A percentile compares a stretch with the other conserved stretches of the same genome.
These are phyloP conservation scores for Clangula hyemalis DNA, from an alignment of 2,797 vertebrate genomes.

Conservation along the genomic window DNA sequence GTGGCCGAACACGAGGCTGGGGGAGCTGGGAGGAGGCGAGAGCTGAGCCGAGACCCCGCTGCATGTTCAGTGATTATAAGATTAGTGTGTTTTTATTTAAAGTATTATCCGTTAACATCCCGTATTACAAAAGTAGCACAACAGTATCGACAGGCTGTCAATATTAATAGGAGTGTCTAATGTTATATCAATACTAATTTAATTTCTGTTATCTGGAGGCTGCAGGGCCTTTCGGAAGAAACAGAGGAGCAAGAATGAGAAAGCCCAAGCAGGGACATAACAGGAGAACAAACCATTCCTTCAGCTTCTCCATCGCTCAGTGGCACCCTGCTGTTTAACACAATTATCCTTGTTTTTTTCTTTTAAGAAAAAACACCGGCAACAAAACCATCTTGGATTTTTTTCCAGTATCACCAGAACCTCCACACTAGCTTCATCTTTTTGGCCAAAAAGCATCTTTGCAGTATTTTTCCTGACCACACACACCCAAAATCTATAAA, in stretches of 20 bases:
- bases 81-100: constrained; percentile 73
- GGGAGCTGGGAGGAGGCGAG: not conserved
- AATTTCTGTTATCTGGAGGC: constrained; percentile 73
- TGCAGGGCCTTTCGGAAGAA: constrained; percentile 65
- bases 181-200: constrained; percentile 77
- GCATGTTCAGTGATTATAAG: constrained; percentile 48
- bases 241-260: constrained; percentile 53
- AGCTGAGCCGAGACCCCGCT: not conserved
- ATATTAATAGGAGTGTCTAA: constrained; percentile 78
- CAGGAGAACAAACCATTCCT: constrained; percentile 35
- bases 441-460: not conserved
- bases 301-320: constrained; percentile 27
- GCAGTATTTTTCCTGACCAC: not conserved
- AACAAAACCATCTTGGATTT: not conserved
- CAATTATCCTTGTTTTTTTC: not conserved
- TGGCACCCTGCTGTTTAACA: constrained; percentile 20
- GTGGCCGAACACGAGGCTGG: not conserved
- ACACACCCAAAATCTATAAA: not conserved
- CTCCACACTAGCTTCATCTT: not conserved
- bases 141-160: constrained; percentile 72
- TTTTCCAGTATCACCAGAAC: not conserved
- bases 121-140: constrained; percentile 71
- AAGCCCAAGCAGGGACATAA: constrained; percentile 47
- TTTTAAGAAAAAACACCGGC: not conserved
- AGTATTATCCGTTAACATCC: constrained; percentile 71